phyloP scores from a whole-genome alignment of 2,888 invertebrate genomes.

The Odontomyia ornata region DNA sequence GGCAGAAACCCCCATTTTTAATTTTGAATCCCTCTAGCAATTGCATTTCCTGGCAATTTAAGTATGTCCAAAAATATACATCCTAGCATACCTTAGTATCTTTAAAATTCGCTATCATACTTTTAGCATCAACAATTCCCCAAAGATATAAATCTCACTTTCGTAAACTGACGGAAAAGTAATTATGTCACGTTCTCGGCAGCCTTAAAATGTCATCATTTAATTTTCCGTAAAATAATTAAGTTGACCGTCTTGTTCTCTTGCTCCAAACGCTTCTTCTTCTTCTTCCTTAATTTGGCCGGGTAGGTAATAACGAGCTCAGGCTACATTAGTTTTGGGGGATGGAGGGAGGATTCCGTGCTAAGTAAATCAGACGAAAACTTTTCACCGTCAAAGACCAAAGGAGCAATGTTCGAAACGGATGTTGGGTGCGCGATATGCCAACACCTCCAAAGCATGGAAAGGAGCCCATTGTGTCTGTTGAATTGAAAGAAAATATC shows the following conservation, averaged over 20 bases:
- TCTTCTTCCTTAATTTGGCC: neutral
- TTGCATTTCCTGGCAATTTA: neutral
- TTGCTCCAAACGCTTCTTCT: too few species aligned
- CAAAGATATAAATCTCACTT: slow-evolving; percentile 42
- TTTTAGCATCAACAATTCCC: neutral
- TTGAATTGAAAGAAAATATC: slow-evolving; percentile 43
- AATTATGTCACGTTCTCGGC: slow-evolving; percentile 52
- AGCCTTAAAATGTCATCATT: slow-evolving; percentile 62
- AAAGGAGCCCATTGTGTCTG: neutral
- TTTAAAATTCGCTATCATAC: neutral
- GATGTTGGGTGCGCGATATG: neutral
- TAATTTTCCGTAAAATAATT: slow-evolving; percentile 66
- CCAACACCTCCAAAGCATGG: neutral
- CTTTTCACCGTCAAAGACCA: neutral
- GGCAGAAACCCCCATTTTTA: too few species aligned
- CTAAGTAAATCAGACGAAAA: neutral
- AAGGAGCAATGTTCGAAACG: neutral
- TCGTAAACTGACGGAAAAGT: slow-evolving; percentile 40
- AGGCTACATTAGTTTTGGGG: neutral
- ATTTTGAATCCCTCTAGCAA: too few species aligned
- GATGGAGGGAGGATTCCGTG: neutral
- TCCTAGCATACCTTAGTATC: too few species aligned
- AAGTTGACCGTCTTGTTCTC: slow-evolving; percentile 50
- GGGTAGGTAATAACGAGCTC: neutral
- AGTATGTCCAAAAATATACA: too few species aligned